These are phyloP conservation scores for Frankliniella fusca DNA, from an alignment of 2,888 invertebrate species.

Conservation along the genomic window DNA sequence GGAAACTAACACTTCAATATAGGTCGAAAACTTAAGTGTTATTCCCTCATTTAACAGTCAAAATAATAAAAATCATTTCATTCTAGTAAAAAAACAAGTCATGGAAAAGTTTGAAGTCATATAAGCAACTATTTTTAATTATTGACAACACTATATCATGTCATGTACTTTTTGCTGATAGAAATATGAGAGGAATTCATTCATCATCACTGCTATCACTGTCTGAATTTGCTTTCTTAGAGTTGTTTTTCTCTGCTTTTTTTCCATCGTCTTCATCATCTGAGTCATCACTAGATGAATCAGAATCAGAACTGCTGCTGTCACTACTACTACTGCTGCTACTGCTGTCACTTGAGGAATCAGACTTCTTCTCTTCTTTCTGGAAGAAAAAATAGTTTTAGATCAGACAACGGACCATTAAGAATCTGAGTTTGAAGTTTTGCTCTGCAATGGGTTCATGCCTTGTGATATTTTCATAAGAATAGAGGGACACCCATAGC, in stretches of 20 bases:
- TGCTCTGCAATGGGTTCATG: neutral
- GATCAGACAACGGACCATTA: neutral
- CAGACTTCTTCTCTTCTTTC: constrained; percentile 1
- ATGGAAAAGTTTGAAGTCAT: neutral
- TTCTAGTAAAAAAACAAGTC: neutral
- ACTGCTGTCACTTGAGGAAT: neutral
- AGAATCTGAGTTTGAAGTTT: neutral
- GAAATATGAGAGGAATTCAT: neutral
- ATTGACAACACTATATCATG: neutral
- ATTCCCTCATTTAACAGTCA: neutral
- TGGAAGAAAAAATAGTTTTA: neutral
- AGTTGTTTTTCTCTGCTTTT: neutral
- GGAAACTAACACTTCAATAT: neutral
- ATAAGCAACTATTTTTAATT: neutral
- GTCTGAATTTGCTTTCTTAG: neutral
- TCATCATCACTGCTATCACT: constrained; percentile 14
- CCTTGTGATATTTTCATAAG: neutral
- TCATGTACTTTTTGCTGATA: neutral
- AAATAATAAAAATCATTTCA: neutral
- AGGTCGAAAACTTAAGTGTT: neutral
- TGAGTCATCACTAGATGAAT: neutral
- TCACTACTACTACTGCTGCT: neutral
- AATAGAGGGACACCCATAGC: neutral
- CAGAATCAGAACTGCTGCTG: constrained; percentile 1
- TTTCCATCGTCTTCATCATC: neutral